Conservation (phyloP, 2,888 invertebrate species). For the Plutella xylostella region DNA sequence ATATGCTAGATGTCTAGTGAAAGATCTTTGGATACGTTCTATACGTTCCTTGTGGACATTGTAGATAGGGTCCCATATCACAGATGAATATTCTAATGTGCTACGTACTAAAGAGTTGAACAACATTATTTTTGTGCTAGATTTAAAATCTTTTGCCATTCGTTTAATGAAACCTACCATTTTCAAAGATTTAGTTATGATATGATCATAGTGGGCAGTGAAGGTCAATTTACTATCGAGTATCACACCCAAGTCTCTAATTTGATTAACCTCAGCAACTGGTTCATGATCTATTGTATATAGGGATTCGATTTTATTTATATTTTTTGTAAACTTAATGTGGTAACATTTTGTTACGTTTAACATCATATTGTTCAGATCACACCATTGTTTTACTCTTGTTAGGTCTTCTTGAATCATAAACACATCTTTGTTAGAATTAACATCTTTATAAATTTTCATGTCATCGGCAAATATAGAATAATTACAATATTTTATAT, state of each 20-base stretch:
- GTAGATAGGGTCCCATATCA: neutral
- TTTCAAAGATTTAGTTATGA: neutral
- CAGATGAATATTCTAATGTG: neutral
- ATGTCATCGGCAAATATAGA: constrained; percentile 7
- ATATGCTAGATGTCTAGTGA: neutral
- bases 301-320: neutral
- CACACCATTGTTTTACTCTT: neutral
- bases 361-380: neutral
- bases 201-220: neutral
- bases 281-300: neutral
- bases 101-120: neutral
- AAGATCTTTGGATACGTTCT: neutral
- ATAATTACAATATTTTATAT: neutral
- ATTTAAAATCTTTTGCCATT: neutral
- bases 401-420: constrained; percentile 5
- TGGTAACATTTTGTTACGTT: neutral
- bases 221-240: neutral
- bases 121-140: neutral
- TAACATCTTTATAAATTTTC: constrained; percentile 5
- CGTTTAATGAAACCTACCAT: neutral
- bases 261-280: neutral
- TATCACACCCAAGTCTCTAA: neutral
- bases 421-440: constrained; percentile 10
- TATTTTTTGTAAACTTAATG: neutral
- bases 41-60: neutral